Evolutionary conservation across 92 coral and sea anemone genomes (phyloP).

Genomic region (Blastomussa wellsi): DNA sequence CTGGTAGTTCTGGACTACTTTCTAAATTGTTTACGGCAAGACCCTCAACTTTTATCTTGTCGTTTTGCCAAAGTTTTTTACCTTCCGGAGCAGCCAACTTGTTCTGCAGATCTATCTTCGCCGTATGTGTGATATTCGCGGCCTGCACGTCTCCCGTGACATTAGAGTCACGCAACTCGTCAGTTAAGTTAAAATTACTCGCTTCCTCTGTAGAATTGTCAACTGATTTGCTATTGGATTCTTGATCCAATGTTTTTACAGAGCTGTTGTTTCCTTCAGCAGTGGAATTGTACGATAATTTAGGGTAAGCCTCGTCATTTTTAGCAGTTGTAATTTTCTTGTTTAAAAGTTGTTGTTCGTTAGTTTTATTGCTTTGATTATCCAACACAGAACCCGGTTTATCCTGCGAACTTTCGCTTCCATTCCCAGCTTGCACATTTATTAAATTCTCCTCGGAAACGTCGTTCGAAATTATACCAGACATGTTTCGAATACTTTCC

Average conservation of each 20-base stretch:
- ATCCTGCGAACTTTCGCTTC: not conserved
- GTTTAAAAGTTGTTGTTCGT: not conserved
- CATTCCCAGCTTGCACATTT: not conserved
- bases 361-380: not conserved
- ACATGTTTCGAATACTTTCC: conserved; percentile 11
- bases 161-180: not conserved
- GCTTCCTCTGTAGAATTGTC: conserved; percentile 2
- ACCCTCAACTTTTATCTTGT: not conserved
- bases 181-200: not conserved
- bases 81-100: not conserved
- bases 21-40: not conserved
- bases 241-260: not conserved
- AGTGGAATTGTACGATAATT: not conserved
- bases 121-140: conserved; percentile 11
- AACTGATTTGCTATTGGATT: not conserved
- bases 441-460: conserved; percentile 24
- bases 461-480: conserved; percentile 35
- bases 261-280: not conserved
- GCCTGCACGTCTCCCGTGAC: not conserved
- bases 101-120: conserved; percentile 13
- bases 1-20: not conserved
- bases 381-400: not conserved
- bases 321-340: not conserved
- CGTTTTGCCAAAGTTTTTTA: not conserved
- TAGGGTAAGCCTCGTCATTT: not conserved